phyloP scores from a whole-genome alignment of 1,140 invertebrate genomes.

The Drosophila rhopaloa region DNA sequence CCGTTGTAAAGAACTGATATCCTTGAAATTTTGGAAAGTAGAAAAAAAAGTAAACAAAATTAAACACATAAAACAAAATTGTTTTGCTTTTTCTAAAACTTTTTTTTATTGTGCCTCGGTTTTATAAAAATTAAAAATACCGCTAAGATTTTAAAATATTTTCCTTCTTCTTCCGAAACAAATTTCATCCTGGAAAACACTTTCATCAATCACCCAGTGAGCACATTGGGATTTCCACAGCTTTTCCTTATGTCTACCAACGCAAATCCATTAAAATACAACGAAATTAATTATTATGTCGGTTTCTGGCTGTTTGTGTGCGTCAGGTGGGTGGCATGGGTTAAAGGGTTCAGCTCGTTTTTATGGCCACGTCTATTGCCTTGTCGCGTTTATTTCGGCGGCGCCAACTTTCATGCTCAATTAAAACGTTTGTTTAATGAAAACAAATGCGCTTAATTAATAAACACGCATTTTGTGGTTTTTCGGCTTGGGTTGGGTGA shows the following conservation, averaged over 20 bases:
- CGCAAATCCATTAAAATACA: slow-evolving; percentile 77
- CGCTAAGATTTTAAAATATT: neutral
- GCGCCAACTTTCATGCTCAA: slow-evolving; percentile 84
- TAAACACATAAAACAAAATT: neutral
- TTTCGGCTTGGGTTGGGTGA: slow-evolving; percentile 11
- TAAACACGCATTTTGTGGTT: slow-evolving; percentile 84
- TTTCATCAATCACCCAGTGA: slow-evolving; percentile 59
- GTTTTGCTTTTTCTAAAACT: no score
- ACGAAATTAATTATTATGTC: slow-evolving; percentile 79
- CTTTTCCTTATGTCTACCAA: slow-evolving; percentile 56
- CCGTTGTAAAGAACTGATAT: neutral
- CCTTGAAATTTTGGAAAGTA: neutral
- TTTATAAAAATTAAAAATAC: neutral
- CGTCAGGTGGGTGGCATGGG: slow-evolving; percentile 22
- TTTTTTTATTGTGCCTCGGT: neutral
- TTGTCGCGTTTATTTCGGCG: slow-evolving; percentile 58
- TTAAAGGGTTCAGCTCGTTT: slow-evolving; percentile 28
- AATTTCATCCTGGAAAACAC: slow-evolving; percentile 2
- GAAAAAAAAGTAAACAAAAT: neutral
- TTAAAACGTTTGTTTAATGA: slow-evolving; percentile 84
- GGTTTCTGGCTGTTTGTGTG: slow-evolving; percentile 17
- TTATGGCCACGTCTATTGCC: slow-evolving; percentile 58
- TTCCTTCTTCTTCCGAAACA: neutral
- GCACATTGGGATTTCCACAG: slow-evolving; percentile 39
- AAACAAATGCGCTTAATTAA: slow-evolving; percentile 85